Evolutionary conservation across 2,888 invertebrate genomes (phyloP).

Genomic region (Choreutis nemorana): DNA sequence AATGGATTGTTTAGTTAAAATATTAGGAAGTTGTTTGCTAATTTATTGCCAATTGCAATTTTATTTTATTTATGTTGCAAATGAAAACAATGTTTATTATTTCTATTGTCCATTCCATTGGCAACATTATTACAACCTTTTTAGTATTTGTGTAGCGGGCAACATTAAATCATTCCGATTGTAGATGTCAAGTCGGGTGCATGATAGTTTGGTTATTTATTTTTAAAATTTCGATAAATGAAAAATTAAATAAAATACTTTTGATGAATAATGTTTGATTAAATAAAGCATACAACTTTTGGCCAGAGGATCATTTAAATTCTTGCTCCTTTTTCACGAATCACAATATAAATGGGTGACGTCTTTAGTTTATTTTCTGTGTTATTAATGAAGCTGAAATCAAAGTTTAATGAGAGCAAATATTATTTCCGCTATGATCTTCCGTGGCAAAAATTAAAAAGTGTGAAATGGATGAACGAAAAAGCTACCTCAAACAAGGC

Average conservation of each 20-base stretch:
- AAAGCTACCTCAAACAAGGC: constrained; percentile 78
- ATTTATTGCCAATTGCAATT: too few species aligned
- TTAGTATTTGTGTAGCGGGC: too few species aligned
- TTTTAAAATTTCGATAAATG: constrained; percentile 15
- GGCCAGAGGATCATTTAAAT: constrained; percentile 49
- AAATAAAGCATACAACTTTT: constrained; percentile 28
- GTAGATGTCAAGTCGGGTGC: too few species aligned
- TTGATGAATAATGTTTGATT: constrained; percentile 36
- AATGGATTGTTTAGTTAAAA: too few species aligned
- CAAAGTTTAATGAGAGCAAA: constrained; percentile 57
- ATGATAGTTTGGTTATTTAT: too few species aligned
- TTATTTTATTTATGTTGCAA: too few species aligned
- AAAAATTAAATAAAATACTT: constrained; percentile 43
- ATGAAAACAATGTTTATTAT: too few species aligned
- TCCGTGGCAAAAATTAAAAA: constrained; percentile 49
- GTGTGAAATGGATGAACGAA: constrained; percentile 82
- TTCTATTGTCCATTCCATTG: too few species aligned
- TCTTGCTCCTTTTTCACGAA: constrained; percentile 22
- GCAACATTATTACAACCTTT: too few species aligned
- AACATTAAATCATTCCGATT: too few species aligned
- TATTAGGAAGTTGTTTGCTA: too few species aligned
- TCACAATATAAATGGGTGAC: constrained; percentile 48
- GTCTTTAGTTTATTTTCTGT: constrained; percentile 60
- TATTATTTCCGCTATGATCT: constrained; percentile 52
- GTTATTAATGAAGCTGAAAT: constrained; percentile 62